Conservation (phyloP, 2,797 vertebrate species). For the Lepilemur septentrionalis region DNA sequence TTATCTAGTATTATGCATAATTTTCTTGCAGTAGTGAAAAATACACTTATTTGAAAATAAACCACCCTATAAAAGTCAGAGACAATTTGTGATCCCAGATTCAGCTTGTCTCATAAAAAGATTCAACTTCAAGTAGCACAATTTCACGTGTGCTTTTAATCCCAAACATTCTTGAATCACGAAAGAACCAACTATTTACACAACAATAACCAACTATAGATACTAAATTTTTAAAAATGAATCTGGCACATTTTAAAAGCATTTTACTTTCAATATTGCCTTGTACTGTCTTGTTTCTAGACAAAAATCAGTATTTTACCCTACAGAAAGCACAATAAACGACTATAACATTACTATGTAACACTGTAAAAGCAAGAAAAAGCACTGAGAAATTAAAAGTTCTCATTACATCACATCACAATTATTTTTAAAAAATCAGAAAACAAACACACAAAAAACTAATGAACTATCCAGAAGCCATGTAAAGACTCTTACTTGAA, state of each 20-base stretch:
- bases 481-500: constrained; percentile 87
- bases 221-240: constrained; percentile 51
- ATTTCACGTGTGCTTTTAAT: constrained; percentile 67
- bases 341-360: constrained; percentile 1
- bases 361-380: constrained; percentile 29
- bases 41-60: constrained; percentile 82
- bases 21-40: constrained; percentile 75
- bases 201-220: constrained; percentile 30
- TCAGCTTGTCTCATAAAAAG: constrained; percentile 56
- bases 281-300: constrained; percentile 1
- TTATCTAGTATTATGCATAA: not conserved
- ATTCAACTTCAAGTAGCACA: constrained; percentile 77
- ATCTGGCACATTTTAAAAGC: constrained; percentile 30
- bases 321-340: not conserved
- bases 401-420: constrained; percentile 20
- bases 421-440: not conserved
- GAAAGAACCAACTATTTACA: constrained; percentile 53
- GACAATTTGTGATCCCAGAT: constrained; percentile 72
- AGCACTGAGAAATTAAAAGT: constrained; percentile 31
- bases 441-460: not conserved
- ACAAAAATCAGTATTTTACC: constrained; percentile 52
- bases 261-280: constrained; percentile 49
- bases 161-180: constrained; percentile 57
- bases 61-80: constrained; percentile 79
- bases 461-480: constrained; percentile 20